Evolutionary conservation across 2,888 invertebrate species (phyloP).

Genomic region (Hypomecis punctinalis): DNA sequence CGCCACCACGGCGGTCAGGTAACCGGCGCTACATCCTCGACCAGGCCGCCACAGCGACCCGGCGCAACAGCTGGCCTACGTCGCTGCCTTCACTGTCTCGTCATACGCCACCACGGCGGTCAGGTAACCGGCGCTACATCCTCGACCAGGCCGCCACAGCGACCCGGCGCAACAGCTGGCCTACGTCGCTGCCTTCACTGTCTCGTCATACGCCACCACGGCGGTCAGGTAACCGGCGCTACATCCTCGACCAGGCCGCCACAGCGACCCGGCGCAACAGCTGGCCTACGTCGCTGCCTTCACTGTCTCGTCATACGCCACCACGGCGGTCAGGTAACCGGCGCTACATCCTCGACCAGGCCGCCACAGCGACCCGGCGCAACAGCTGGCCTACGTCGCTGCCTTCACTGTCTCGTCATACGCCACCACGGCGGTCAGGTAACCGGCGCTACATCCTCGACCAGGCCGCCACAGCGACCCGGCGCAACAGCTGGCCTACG

Average conservation of each 20-base stretch:
- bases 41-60: neutral
- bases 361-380: too few species aligned
- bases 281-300: too few species aligned
- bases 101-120: slow-evolving; percentile 92
- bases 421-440: too few species aligned
- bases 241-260: neutral
- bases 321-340: too few species aligned
- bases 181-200: slow-evolving; percentile 97
- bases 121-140: slow-evolving; percentile 46
- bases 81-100: slow-evolving; percentile 98
- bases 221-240: slow-evolving; percentile 62
- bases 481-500: too few species aligned
- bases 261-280: too few species aligned
- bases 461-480: too few species aligned
- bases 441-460: too few species aligned
- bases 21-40: neutral
- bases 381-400: too few species aligned
- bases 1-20: slow-evolving; percentile 88
- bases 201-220: slow-evolving; percentile 95
- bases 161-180: slow-evolving; percentile 93
- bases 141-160: neutral
- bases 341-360: too few species aligned
- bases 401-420: too few species aligned
- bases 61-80: slow-evolving; percentile 96
- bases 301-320: too few species aligned